Percentiles rank a stretch among this genome's conserved stretches.
These are phyloP conservation scores for Daphoenositta chrysoptera DNA, from an alignment of 2,113 vertebrate species.

Conservation along the genomic window DNA sequence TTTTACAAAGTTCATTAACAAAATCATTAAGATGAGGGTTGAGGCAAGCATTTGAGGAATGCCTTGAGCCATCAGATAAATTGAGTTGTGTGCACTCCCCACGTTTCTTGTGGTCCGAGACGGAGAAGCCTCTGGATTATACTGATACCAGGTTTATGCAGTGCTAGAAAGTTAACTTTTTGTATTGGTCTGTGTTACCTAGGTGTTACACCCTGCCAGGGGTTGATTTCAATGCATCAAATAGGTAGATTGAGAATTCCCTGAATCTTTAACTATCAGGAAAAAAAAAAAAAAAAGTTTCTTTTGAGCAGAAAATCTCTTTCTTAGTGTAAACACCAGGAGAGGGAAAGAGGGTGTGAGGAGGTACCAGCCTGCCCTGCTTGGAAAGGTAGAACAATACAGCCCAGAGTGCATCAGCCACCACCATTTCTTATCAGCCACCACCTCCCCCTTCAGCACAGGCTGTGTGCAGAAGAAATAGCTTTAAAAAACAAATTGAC, in stretches of 20 bases:
- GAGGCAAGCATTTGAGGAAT: background rate
- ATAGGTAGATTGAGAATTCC: background rate
- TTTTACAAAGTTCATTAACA: background rate
- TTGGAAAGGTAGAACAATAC: background rate
- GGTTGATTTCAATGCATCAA: background rate
- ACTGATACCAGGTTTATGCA: background rate
- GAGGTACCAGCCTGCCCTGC: background rate
- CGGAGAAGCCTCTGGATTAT: background rate
- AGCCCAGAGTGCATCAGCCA: background rate
- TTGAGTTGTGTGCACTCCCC: background rate
- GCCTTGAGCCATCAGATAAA: background rate
- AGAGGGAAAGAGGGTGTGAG: background rate
- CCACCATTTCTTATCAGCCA: background rate
- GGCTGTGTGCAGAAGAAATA: background rate
- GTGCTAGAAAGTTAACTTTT: background rate
- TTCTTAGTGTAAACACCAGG: background rate
- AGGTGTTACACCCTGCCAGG: rapidly evolving
- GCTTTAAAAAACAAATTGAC: background rate
- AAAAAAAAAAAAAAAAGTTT: background rate
- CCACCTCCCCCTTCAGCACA: background rate
- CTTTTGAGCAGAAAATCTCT: background rate
- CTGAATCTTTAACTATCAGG: background rate
- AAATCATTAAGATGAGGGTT: background rate
- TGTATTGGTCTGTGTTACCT: background rate
- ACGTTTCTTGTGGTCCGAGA: background rate